Percentiles rank a stretch among this genome's conserved stretches.
Conservation (phyloP, 2,888 invertebrate species). For the Escarpia spicata region DNA sequence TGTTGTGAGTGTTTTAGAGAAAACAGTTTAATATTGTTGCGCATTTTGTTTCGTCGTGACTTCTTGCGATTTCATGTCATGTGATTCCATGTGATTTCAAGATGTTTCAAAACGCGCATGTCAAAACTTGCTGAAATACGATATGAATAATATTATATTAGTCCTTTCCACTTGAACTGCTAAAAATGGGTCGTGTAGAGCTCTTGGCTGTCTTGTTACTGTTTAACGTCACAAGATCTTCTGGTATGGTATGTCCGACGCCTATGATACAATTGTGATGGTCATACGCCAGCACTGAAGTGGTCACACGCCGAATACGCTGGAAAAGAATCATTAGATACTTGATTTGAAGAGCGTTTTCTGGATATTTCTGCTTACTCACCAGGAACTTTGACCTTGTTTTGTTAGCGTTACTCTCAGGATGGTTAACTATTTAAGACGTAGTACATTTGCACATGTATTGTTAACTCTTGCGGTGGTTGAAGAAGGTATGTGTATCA, state of each 20-base stretch:
- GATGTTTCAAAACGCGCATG: neutral
- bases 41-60: neutral
- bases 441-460: neutral
- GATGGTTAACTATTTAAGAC: neutral
- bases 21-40: neutral
- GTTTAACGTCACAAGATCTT: neutral
- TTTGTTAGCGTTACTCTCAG: neutral
- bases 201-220: no score
- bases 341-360: neutral
- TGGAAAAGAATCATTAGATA: neutral
- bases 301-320: slow-evolving; percentile 7
- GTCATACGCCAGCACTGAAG: neutral
- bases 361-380: neutral
- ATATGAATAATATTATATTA: neutral
- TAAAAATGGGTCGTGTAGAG: neutral
- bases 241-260: neutral
- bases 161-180: neutral
- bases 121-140: neutral
- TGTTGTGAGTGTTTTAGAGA: neutral
- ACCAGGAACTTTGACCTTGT: neutral
- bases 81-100: neutral
- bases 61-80: neutral
- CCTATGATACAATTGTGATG: neutral
- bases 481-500: neutral
- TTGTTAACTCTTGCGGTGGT: neutral